Base-by-base conservation (phyloP, 2,113 vertebrate genomes). In the Chloropsis cyanopogon region DNA sequence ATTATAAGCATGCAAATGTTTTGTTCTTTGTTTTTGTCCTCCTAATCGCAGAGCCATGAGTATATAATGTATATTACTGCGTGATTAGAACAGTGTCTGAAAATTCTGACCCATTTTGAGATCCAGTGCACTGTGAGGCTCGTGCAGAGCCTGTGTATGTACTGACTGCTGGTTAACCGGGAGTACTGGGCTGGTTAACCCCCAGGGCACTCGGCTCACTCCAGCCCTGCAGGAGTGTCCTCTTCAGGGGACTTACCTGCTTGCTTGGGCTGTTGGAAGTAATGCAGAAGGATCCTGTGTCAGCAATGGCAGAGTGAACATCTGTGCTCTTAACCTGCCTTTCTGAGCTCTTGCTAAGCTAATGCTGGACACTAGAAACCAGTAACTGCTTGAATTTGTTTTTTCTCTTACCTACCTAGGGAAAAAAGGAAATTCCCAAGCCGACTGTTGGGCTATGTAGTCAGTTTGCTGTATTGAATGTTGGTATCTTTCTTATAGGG, bases 121-220 rank as follows among this genome's bases (percentile, higher is more conserved):
- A 26, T 37, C 5, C 21, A 7, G 47, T 12, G 41, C 7, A 0
- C 47, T 28, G 11, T 26, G 37, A 41, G 63, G 49, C 44, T 89
- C 46, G 1, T 19, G 33, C 23, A 22, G 46, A 53, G 52, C 37
- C 37, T 37, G 37, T 37, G 37, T 37, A 37, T 0, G 1, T 23
- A 4, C 24, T 29, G 9, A 10, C 23, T 39, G 47, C 39, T 50
- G 11, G 6, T 54, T 37, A 37, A 37, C 37, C 37, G 10, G 37
- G 37, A 37, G 37, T 37, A 37, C 37, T 9, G 82, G 13, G 25
- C 61, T 82, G 8, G 1, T 28, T 53, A 57, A 44, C n/a, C 28
- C 33, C 4, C 37, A 0, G 1, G 5, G 26, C 12, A 1, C 37
- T 14, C 1, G 1, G 29, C 22, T 92, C 6, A 1, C 44, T 29